These are phyloP conservation scores for Danio tinwini DNA, from an alignment of 2,797 vertebrate species.

Conservation along the genomic window DNA sequence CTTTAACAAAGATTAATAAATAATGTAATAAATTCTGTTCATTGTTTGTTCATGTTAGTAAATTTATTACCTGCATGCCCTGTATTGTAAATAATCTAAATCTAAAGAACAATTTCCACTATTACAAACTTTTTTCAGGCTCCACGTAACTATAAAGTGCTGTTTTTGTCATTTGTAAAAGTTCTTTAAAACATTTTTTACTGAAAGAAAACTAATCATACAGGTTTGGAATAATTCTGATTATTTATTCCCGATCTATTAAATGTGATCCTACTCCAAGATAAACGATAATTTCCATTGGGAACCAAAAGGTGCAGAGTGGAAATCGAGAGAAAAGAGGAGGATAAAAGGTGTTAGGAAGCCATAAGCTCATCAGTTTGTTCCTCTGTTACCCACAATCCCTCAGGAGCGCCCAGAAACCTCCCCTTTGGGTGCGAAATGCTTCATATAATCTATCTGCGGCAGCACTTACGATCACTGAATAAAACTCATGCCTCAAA, in stretches of 20 bases:
- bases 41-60: too few species aligned
- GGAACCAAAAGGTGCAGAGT: background rate
- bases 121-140: too few species aligned
- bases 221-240: background rate
- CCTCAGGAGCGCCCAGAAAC: slow-evolving; percentile 19
- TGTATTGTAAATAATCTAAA: too few species aligned
- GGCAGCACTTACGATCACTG: slow-evolving; percentile 5
- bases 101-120: too few species aligned
- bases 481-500: slow-evolving; percentile 9
- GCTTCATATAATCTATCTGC: slow-evolving; percentile 35
- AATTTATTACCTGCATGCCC: too few species aligned
- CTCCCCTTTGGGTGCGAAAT: slow-evolving; percentile 4
- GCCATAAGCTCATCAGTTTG: slow-evolving; percentile 39
- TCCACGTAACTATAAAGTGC: too few species aligned
- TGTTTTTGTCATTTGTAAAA: too few species aligned
- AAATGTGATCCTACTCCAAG: background rate
- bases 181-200: background rate
- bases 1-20: too few species aligned
- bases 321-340: background rate
- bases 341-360: slow-evolving; percentile 25
- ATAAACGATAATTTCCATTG: background rate
- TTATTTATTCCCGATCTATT: background rate
- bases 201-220: background rate
- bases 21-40: too few species aligned
- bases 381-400: slow-evolving; percentile 45